Conservation (phyloP, 2,888 invertebrate genomes). For the Sicus ferrugineus region DNA sequence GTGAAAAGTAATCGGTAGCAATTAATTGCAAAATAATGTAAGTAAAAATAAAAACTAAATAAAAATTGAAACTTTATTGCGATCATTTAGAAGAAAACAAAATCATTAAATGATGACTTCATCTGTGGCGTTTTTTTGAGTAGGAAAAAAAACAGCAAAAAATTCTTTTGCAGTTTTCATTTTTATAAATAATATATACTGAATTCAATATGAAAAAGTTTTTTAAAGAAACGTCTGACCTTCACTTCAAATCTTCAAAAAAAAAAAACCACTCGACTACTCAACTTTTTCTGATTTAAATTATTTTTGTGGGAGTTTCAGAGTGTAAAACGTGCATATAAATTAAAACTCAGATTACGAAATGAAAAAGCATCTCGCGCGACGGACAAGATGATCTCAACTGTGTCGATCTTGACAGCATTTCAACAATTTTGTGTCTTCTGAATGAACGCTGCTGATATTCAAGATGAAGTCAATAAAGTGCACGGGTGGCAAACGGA, state of each 20-base stretch:
- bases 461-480: slow-evolving; percentile 10
- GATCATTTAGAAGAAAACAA: background rate
- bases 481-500: background rate
- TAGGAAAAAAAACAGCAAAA: background rate
- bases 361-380: slow-evolving; percentile 5
- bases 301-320: slow-evolving; percentile 10
- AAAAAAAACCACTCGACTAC: no score
- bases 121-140: background rate
- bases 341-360: slow-evolving; percentile 23
- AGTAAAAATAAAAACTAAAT: background rate
- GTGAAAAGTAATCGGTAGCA: background rate
- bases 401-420: slow-evolving; percentile 8
- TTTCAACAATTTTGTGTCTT: slow-evolving; percentile 14
- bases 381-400: slow-evolving; percentile 18
- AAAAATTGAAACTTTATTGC: background rate
- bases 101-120: slow-evolving; percentile 3
- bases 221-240: background rate
- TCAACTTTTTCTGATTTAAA: no score
- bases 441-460: slow-evolving; percentile 1
- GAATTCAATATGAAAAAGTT: background rate
- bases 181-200: no score
- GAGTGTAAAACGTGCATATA: slow-evolving; percentile 13
- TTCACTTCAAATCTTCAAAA: no score
- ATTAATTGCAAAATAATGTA: background rate
- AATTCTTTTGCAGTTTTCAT: no score